Evolutionary conservation across 1,140 invertebrate species (phyloP), one percentile per base, ranked within the genome.

Genomic region (Cyclargus thomasi): DNA sequence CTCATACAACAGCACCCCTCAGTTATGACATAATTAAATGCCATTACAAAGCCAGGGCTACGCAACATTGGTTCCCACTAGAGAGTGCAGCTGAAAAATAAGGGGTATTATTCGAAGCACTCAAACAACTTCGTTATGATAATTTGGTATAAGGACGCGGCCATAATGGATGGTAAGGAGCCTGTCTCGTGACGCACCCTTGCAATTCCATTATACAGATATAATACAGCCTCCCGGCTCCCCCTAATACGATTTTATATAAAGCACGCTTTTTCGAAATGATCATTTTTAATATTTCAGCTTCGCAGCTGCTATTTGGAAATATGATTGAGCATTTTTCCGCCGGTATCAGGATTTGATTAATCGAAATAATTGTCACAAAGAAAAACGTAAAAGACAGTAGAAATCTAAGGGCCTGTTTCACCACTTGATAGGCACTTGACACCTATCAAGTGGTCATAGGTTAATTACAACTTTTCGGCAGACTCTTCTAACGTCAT

Each of bases 181-280:
- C 73, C 79, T 81, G 79, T 81, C 82, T 77, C 77, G 79, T 81
- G 84, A 88, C 86, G 78, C 86, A 80, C 86, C 86, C 86, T 77
- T 79, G 83, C 82, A 81, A 83, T 82, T 79, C 78, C 79, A 82
- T 88, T 85, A 87, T 74, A 79, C 67, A 80, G 78, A 73, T 80
- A 78, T 75, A 74, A 85, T 73, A 79, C 67, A 78, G 77, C 74
- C 81, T 79, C 75, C 75, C 72, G 70, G 63, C 75, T 76, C 67
- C 69, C 70, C 73, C 74, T 63, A 17, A 36, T 63, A 22, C 23
- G 35, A 63, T 35, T 35, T 63, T 29, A 63, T 17, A 35, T 35
- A 35, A 18, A 17, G 23, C 62, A 29, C 35, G 23, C n/a, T 18
- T 35, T 63, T 63, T 63, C 39, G 62, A 35, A 63, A 17, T 35